Evolutionary conservation across 1,140 invertebrate species (phyloP).

Genomic region (Drosophila carrolli): DNA sequence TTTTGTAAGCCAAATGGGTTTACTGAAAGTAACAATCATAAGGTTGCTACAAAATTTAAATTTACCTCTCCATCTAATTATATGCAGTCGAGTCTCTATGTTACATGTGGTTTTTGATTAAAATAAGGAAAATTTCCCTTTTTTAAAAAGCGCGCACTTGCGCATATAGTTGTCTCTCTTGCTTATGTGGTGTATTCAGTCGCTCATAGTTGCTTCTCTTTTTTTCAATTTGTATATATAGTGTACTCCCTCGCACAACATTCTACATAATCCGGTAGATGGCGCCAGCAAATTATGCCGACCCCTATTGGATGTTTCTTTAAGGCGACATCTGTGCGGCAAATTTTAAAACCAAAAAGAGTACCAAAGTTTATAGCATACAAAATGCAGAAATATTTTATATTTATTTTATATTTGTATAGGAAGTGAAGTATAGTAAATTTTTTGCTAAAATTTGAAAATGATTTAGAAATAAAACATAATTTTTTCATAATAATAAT

Average conservation of each 20-base stretch:
- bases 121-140: constrained; percentile 9
- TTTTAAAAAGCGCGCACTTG: constrained; percentile 11
- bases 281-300: not conserved
- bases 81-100: too few relatives aligned
- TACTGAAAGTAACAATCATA: too few relatives aligned
- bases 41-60: too few relatives aligned
- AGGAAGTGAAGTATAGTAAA: too few relatives aligned
- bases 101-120: not conserved
- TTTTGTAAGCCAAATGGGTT: too few relatives aligned
- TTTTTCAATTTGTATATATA: not conserved
- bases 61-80: too few relatives aligned
- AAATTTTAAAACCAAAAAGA: not conserved
- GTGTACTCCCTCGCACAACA: not conserved
- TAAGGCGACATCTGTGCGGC: not conserved
- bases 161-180: not conserved
- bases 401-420: too few relatives aligned
- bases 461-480: too few relatives aligned
- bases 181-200: not conserved
- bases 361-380: not conserved
- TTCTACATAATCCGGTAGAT: not conserved
- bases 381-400: too few relatives aligned
- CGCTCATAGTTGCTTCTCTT: not conserved
- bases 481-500: too few relatives aligned
- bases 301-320: constrained; percentile 8
- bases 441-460: too few relatives aligned